Base-by-base conservation (phyloP, 2,888 invertebrate species). In the Eupsilia transversa region DNA sequence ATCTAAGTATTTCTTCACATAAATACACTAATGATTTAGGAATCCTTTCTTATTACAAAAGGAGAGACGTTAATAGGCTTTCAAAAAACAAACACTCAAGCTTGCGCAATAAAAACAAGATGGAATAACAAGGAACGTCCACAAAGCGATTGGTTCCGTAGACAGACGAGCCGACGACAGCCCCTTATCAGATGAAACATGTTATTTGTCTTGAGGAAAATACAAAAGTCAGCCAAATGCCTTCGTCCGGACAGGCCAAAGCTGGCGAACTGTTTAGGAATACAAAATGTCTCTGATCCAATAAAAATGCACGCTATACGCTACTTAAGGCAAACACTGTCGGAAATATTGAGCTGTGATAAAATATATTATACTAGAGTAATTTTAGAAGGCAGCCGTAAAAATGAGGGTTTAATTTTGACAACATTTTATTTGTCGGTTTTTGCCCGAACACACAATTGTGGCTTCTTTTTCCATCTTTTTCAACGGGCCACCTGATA, bases 131-230 rank as follows among this genome's bases (percentile, higher is more conserved):
- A 86, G 89, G 88, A 91, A 93, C 90, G 93, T 93, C 93, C 92
- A 88, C 93, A 91, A 91, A 92, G 89, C 94, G 93, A 95, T 94
- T 93, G 94, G 93, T 92, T 92, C 91, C 88, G 89, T 83, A 91
- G 91, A 91, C 93, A 93, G 94, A 94, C 93, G 93, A 93, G 92
- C 91, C 93, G 95, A 93, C 94, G 94, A 95, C 95, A 94, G 90
- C 86, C 92, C 90, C 94, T 94, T 95, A 95, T 95, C 94, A 91
- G 94, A 95, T 95, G 91, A 91, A 91, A 93, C 94, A 94, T 94
- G 94, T 94, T 94, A 94, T 95, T 94, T 94, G 93, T 94, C 92
- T 93, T 90, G 90, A 88, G 90, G 89, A 92, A 93, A 93, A 92
- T 91, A 92, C 92, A 91, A 92, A 93, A 93, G 93, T 92, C 92